Base-by-base conservation (phyloP, 1,140 invertebrate species). In the Dendrolimus punctatus region DNA sequence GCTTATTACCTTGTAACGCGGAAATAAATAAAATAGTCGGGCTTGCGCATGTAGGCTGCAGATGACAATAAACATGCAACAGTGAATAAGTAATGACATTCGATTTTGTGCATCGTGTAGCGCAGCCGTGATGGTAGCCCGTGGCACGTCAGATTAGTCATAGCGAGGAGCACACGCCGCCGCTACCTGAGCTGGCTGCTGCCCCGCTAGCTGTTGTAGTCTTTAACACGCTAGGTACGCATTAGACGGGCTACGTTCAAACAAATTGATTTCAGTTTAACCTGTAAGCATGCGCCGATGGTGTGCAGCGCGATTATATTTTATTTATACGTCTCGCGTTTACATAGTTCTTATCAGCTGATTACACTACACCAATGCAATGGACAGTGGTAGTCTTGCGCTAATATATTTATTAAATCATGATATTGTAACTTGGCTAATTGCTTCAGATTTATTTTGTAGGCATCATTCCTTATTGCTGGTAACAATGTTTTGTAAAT, bases 31-130 rank as follows among this genome's bases (percentile, higher is more conserved):
- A 67, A 71, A 66, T 58, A 64, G 23, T 57, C 62, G 71, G 73
- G 69, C 75, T 68, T 83, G 80, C 80, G 80, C 80, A 84, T 79
- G 73, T 83, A 81, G 73, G 73, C 65, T 72, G 75, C 71, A 78
- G 67, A 75, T 66, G 66, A 76, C 73, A 73, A 73, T 80, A 80
- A 80, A 80, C 76, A 79, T 76, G 66, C 68, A 76, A 66, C 64
- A 70, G 73, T 82, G 70, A 84, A 83, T 85, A 81, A 80, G 68
- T 80, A 82, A 84, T 81, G 73, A 66, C 67, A 75, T 84, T 86
- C 73, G 78, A 83, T 86, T 73, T 81, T 77, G 76, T 83, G 83
- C 80, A 81, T 73, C 66, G 71, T 68, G 69, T 63, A 66, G 71
- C 72, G 76, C 78, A 75, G 76, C 54, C 70, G 73, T 77, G 66